Evolutionary conservation across 2,113 vertebrate species (phyloP), one percentile per base, ranked within the genome.

Genomic region (Alosa alosa): DNA sequence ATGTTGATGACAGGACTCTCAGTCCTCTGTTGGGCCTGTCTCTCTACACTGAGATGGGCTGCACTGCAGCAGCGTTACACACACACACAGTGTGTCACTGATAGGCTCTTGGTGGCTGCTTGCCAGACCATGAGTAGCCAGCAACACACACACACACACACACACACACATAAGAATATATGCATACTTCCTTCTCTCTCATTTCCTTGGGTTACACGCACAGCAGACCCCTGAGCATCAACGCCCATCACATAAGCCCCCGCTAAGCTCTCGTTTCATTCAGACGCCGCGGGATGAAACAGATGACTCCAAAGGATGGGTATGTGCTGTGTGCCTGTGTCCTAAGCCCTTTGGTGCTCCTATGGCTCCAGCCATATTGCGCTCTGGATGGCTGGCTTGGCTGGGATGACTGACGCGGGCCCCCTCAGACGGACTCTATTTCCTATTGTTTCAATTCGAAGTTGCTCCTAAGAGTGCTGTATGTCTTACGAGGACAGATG

Each of bases 401-500:
- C 64, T 15, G 50, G 50, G 50, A 15, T 52, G 50, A 52, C 55
- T 60, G 31, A 55, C 1, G 83, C 1, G 39, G 20, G 41, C 41
- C 72, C n/a, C 72, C 13, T 78, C 13, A 41, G 64, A 87, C 81
- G 57, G 45, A 85, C 83, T 15, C 78, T 50, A 57, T 83, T 84
- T 41, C 36, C 82, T 25, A 85, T 85, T 85, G 87, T 88, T 87
- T 85, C 25, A 81, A 85, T 31, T 31, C 31, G 1, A 81, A 17
- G 64, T 45, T 8, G 84, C 52, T 44, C 13, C 84, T 78, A 81
- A 2, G 81, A 57, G 45, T 81, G 25, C 81, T 46, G 45, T 84
- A 60, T 41, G 85, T 86, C 50, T 60, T 82, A 68, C 44, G 31
- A 81, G 81, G 83, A 87, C 84, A 17, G 86, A 89, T 86, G 84